A percentile compares a stretch with the other conserved stretches of the same genome.
Evolutionary conservation across 2,113 vertebrate species (phyloP).

Genomic region (Esox niger): DNA sequence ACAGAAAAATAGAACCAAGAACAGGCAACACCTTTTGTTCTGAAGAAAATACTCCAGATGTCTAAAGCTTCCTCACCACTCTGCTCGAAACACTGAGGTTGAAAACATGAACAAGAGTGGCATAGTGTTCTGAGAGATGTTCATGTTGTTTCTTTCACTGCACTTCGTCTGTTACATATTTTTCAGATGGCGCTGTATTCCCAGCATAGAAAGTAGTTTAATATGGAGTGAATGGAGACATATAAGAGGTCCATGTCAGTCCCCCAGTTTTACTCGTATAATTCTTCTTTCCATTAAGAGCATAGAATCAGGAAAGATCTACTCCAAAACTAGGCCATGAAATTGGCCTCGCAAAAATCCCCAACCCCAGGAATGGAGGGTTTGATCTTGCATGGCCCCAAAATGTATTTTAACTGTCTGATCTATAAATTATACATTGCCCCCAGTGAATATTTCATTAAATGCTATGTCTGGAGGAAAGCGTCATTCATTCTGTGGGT

Average conservation of each 20-base stretch:
- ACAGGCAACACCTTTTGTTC: too few relatives aligned
- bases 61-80: too few relatives aligned
- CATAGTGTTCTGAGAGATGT: too few relatives aligned
- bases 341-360: slow-evolving; percentile 23
- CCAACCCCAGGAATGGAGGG: not conserved
- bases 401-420: slow-evolving; percentile 28
- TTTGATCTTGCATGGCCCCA: slow-evolving; percentile 17
- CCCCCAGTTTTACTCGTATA: not conserved
- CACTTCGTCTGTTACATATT: too few relatives aligned
- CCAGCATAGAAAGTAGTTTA: too few relatives aligned
- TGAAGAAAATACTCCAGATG: too few relatives aligned
- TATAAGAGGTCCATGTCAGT: not conserved
- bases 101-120: too few relatives aligned
- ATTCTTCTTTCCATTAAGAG: slow-evolving; percentile 3
- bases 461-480: slow-evolving; percentile 10
- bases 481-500: slow-evolving; percentile 10
- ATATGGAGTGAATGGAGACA: too few relatives aligned
- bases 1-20: too few relatives aligned
- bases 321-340: slow-evolving; percentile 1
- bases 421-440: slow-evolving; percentile 37
- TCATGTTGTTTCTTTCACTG: too few relatives aligned
- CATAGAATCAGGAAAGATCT: slow-evolving; percentile 9
- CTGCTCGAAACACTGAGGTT: too few relatives aligned
- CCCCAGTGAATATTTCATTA: slow-evolving; percentile 40
- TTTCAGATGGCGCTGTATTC: too few relatives aligned